Evolutionary conservation across 2,797 vertebrate species (phyloP).

Genomic region (Phataginus tetradactyla): DNA sequence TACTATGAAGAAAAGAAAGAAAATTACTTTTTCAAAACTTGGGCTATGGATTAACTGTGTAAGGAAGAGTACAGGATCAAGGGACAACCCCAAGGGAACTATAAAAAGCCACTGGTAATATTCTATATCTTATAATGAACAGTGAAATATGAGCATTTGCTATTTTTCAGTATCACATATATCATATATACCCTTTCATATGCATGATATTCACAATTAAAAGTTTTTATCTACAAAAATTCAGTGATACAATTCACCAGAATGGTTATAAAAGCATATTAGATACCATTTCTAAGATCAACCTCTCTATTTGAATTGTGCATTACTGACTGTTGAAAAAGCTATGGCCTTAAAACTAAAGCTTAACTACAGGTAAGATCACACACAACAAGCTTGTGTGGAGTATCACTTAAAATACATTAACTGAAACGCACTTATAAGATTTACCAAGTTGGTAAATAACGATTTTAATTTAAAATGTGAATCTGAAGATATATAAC

Average conservation of each 20-base stretch:
- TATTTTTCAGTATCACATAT: neutral
- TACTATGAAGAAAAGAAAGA: neutral
- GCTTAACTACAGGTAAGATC: neutral
- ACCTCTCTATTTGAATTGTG: neutral
- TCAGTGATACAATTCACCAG: neutral
- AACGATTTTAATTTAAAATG: constrained; percentile 31
- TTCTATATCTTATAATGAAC: neutral
- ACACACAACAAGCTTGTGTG: neutral
- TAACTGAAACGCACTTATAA: neutral
- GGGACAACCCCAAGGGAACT: neutral
- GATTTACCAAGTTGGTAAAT: neutral
- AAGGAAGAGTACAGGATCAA: neutral
- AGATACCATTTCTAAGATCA: neutral
- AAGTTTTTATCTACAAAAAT: neutral
- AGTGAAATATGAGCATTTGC: neutral
- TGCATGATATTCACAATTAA: neutral
- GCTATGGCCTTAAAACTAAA: too few relatives aligned
- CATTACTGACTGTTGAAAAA: neutral
- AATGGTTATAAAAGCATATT: neutral
- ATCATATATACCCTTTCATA: neutral
- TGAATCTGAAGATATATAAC: constrained; percentile 2
- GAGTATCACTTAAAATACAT: neutral
- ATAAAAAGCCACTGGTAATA: neutral
- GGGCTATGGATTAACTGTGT: neutral
- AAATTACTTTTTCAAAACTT: neutral